A percentile compares a stretch with the other conserved stretches of the same genome.
phyloP scores from a whole-genome alignment of 2,888 invertebrate genomes.

The Morpho helenor region DNA sequence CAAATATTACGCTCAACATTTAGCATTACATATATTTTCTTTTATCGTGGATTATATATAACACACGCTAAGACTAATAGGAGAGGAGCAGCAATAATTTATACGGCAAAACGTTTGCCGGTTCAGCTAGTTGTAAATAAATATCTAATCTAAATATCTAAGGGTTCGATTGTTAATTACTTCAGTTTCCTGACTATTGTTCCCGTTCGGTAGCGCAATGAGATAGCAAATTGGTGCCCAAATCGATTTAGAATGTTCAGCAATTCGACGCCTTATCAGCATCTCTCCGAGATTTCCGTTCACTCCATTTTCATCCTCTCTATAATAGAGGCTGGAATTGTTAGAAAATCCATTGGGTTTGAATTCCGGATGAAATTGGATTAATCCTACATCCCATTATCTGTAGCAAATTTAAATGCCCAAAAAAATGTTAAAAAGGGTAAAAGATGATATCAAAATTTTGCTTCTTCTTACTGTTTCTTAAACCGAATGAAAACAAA shows the following conservation, averaged over 20 bases:
- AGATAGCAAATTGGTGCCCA: constrained; percentile 21
- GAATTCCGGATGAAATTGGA: background rate
- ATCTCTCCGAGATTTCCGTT: constrained; percentile 9
- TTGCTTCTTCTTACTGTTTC: no score
- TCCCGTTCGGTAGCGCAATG: constrained; percentile 21
- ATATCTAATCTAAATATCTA: background rate
- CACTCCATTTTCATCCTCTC: constrained; percentile 4
- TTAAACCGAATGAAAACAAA: no score
- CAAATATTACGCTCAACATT: no score
- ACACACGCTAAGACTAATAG: no score
- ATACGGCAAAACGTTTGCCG: no score
- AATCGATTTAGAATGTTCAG: constrained; percentile 25
- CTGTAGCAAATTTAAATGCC: no score
- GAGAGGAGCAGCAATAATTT: no score
- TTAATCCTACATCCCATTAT: background rate
- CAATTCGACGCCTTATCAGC: constrained; percentile 20
- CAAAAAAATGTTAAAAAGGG: background rate
- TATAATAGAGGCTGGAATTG: constrained; percentile 1
- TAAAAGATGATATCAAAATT: no score
- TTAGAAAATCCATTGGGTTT: constrained; percentile 4
- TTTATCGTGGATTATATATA: no score
- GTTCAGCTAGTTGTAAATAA: no score
- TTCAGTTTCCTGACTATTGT: constrained; percentile 18
- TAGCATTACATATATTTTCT: no score
- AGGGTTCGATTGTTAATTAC: constrained; percentile 15